phyloP scores from a whole-genome alignment of 2,113 vertebrate species.

The Elanoides forficatus region DNA sequence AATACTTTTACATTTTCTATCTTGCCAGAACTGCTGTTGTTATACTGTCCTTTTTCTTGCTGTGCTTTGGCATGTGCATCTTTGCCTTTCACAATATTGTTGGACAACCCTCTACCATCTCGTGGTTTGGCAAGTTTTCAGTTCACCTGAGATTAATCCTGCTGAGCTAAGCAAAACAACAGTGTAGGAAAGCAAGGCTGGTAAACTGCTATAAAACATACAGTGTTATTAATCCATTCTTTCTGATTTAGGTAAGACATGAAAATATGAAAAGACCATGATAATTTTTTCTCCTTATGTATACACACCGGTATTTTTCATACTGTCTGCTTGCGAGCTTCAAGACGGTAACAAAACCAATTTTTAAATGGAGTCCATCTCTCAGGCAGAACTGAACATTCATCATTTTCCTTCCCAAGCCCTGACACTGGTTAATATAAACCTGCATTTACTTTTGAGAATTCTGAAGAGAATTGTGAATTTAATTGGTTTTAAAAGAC shows the following conservation, averaged over 20 bases:
- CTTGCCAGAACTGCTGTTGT: neutral
- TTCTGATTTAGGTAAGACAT: neutral
- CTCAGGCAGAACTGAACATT: neutral
- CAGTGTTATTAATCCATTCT: fast-evolving
- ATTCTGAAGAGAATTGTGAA: neutral
- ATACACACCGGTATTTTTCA: neutral
- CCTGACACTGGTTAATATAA: neutral
- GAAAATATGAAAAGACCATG: neutral
- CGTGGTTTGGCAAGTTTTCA: neutral
- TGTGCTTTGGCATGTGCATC: neutral
- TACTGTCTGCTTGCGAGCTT: neutral
- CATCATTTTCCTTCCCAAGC: neutral
- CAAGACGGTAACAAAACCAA: neutral
- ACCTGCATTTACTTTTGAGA: constrained; percentile 1
- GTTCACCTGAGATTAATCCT: neutral
- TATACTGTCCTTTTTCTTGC: neutral
- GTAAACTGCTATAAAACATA: neutral
- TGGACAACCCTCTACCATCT: neutral
- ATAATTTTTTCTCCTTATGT: neutral
- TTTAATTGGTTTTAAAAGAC: constrained; percentile 20
- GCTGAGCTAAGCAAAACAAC: neutral
- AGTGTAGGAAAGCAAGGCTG: neutral
- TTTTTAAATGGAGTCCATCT: neutral
- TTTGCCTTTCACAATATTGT: neutral
- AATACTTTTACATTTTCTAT: neutral